Percentiles rank a stretch among this genome's conserved stretches.
These are phyloP conservation scores for Platycheirus albimanus DNA, from an alignment of 2,888 invertebrate genomes.

Conservation along the genomic window DNA sequence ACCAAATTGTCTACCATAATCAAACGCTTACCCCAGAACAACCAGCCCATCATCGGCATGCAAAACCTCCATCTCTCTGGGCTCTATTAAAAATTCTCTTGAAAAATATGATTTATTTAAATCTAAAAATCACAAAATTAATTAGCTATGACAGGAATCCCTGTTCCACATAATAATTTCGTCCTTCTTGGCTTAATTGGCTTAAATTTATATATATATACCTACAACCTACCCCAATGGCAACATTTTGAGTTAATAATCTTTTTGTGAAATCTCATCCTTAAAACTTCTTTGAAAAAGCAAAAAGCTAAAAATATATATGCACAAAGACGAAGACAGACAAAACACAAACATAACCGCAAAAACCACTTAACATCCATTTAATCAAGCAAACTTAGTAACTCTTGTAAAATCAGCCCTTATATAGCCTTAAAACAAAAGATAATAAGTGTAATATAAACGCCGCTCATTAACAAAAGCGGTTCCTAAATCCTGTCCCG, in stretches of 20 bases:
- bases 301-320: too few relatives aligned
- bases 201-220: constrained; percentile 27
- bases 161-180: constrained; percentile 6
- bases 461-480: constrained; percentile 44
- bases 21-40: too few relatives aligned
- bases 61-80: too few relatives aligned
- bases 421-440: constrained; percentile 30
- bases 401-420: constrained; percentile 56
- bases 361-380: constrained; percentile 37
- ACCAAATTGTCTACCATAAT: too few relatives aligned
- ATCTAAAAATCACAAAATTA: constrained; percentile 3
- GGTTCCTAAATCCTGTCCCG: constrained; percentile 36
- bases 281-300: constrained; percentile 14
- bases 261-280: constrained; percentile 17
- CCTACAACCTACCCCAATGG: constrained; percentile 2
- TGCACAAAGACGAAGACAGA: too few relatives aligned
- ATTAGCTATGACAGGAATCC: background rate
- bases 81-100: too few relatives aligned
- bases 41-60: too few relatives aligned
- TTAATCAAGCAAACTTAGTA: constrained; percentile 51
- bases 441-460: constrained; percentile 62
- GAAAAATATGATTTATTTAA: background rate
- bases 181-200: constrained; percentile 13
- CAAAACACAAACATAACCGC: constrained; percentile 9
- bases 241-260: constrained; percentile 10